A percentile compares a stretch with the other conserved stretches of the same genome.
These are phyloP conservation scores for Bagarius yarrelli DNA, from an alignment of 2,113 vertebrate species.

Conservation along the genomic window DNA sequence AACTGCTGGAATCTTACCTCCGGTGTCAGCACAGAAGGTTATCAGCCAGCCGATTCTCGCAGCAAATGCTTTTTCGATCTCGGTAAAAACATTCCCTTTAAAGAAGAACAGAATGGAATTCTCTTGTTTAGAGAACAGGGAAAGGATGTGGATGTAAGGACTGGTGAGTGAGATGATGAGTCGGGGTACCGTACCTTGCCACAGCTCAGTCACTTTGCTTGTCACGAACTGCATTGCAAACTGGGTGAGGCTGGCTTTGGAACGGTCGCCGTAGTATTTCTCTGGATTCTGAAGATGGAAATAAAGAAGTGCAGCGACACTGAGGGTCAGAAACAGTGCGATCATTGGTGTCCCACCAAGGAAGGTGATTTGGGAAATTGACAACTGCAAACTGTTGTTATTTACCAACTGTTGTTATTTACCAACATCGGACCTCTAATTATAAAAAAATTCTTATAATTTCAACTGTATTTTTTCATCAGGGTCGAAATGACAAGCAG, in stretches of 20 bases:
- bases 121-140: no score
- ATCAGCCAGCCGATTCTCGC: conserved; percentile 87
- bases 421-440: no score
- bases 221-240: conserved; percentile 92
- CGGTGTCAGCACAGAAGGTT: conserved; percentile 84
- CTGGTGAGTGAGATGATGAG: background rate
- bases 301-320: background rate
- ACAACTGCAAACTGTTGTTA: no score
- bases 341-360: no score
- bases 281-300: conserved; percentile 76
- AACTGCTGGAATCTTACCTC: conserved; percentile 74
- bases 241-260: conserved; percentile 78
- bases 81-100: conserved; percentile 85
- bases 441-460: no score
- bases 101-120: background rate
- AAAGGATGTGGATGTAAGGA: background rate
- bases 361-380: no score
- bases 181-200: conserved; percentile 87
- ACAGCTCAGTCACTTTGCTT: conserved; percentile 82
- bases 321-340: no score
- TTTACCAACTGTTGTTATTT: no score
- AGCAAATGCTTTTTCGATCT: conserved; percentile 83
- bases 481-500: no score
- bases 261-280: conserved; percentile 86
- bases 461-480: no score